These are phyloP conservation scores for Cremastinae sp. DNA, from an alignment of 2,888 invertebrate species.

Conservation along the genomic window DNA sequence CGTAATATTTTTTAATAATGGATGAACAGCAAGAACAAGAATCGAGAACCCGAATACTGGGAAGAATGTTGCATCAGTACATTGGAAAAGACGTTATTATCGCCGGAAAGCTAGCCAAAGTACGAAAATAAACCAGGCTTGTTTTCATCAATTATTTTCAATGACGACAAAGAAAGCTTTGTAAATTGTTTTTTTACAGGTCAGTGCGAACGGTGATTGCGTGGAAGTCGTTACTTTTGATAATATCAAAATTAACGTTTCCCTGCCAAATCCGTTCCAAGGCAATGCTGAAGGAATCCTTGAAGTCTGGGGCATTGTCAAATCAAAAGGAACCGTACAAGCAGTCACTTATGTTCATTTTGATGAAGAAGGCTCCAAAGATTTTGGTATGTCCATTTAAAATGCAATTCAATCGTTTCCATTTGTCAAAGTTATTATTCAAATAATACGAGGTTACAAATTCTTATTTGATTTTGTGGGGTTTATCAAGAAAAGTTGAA, in stretches of 20 bases:
- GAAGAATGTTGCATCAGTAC: slow-evolving; percentile 69
- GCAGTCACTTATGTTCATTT: slow-evolving; percentile 57
- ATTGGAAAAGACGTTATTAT: slow-evolving; percentile 71
- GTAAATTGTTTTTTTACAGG: slow-evolving; percentile 62
- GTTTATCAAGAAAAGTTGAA: neutral
- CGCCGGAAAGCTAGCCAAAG: slow-evolving; percentile 71
- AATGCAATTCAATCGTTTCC: neutral
- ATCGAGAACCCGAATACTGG: slow-evolving; percentile 59
- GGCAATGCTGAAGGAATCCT: slow-evolving; percentile 68
- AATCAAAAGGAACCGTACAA: slow-evolving; percentile 73
- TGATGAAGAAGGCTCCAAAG: no score
- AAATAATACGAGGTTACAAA: no score
- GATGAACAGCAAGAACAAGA: neutral
- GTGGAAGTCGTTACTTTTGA: slow-evolving; percentile 74
- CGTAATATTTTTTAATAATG: no score
- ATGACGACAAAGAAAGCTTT: slow-evolving; percentile 2
- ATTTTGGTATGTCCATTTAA: no score
- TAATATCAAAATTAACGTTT: slow-evolving; percentile 71
- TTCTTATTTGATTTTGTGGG: neutral
- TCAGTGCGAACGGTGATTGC: slow-evolving; percentile 69
- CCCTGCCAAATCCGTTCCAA: slow-evolving; percentile 69
- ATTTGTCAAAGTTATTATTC: neutral
- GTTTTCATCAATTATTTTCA: neutral
- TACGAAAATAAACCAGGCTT: slow-evolving; percentile 51
- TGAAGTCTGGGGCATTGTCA: slow-evolving; percentile 72